Conservation (phyloP, 2,888 invertebrate species). For the Kuschelorhynchus macadamiae region DNA sequence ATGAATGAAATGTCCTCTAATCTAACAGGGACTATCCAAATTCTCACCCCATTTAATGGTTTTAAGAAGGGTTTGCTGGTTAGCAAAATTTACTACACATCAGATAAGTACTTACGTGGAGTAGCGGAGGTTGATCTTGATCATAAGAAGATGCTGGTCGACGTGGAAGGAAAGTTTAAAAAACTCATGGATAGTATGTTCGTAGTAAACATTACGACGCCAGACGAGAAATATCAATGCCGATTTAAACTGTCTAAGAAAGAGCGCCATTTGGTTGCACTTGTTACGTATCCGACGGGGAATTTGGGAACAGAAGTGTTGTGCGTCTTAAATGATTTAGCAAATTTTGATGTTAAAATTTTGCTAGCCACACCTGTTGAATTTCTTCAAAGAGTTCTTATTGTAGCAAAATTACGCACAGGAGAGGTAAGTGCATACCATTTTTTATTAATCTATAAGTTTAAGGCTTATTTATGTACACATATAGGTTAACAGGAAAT, state of each 20-base stretch:
- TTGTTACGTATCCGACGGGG: conserved; percentile 78
- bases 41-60: conserved; percentile 79
- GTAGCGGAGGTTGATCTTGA: conserved; percentile 81
- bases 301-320: conserved; percentile 80
- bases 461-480: too few species aligned
- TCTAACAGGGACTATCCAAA: conserved; percentile 76
- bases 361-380: conserved; percentile 83
- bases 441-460: too few species aligned
- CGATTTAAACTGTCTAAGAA: conserved; percentile 81
- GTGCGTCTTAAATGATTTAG: conserved; percentile 74
- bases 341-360: conserved; percentile 82
- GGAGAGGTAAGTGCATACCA: conserved; percentile 71
- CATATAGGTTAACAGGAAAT: too few species aligned
- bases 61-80: conserved; percentile 79
- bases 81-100: conserved; percentile 73
- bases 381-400: conserved; percentile 71
- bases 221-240: conserved; percentile 78
- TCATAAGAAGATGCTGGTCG: conserved; percentile 77
- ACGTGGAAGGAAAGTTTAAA: conserved; percentile 74
- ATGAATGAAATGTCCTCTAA: conserved; percentile 73
- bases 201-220: conserved; percentile 82
- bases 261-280: conserved; percentile 80
- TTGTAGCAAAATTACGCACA: conserved; percentile 78
- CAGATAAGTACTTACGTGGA: conserved; percentile 77
- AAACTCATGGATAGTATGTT: conserved; percentile 83